Conservation (phyloP, 2,113 vertebrate species). For the Lanius ludovicianus region DNA sequence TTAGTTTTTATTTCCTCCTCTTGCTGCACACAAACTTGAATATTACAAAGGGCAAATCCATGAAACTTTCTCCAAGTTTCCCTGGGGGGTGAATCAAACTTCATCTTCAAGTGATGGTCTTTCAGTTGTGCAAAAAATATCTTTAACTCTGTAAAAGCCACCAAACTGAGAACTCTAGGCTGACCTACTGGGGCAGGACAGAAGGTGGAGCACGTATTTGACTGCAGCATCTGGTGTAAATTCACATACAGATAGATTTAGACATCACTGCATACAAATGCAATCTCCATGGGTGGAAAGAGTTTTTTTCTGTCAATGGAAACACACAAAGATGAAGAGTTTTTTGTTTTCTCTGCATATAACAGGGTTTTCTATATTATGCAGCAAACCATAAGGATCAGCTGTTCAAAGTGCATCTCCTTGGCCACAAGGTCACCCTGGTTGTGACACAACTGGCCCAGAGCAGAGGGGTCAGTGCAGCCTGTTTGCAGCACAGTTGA, state of each 20-base stretch:
- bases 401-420: neutral
- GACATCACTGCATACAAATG: neutral
- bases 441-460: neutral
- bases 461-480: neutral
- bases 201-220: neutral
- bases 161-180: neutral
- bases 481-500: neutral
- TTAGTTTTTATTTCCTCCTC: conserved; percentile 13
- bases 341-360: neutral
- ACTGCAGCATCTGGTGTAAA: neutral
- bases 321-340: accelerated
- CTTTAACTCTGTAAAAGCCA: neutral
- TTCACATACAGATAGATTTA: neutral
- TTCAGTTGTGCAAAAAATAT: neutral
- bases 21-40: neutral
- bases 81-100: neutral
- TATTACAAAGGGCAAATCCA: neutral
- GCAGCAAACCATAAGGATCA: neutral
- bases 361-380: neutral
- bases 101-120: neutral
- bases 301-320: neutral
- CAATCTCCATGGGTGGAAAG: neutral
- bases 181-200: neutral
- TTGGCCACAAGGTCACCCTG: neutral
- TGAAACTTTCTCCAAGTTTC: neutral